Percentiles rank a stretch among this genome's conserved stretches.
Conservation (phyloP, 2,113 vertebrate species). For the Alligator mississippiensis region DNA sequence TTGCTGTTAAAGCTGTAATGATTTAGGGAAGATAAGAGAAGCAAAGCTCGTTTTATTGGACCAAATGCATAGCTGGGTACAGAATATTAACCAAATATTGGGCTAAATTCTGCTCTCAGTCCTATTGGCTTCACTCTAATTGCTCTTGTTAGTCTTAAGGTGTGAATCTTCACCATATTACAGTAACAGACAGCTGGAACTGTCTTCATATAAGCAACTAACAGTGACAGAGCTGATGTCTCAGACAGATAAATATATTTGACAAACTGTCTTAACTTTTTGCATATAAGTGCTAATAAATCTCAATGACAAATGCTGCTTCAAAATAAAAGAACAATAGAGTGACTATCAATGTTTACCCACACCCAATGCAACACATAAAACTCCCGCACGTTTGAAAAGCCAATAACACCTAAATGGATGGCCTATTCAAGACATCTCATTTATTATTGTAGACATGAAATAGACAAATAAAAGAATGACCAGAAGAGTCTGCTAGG, state of each 20-base stretch:
- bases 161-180: not conserved
- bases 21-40: too few species aligned
- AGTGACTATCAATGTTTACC: constrained; percentile 39
- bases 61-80: not conserved
- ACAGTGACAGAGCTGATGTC: constrained; percentile 12
- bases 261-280: not conserved
- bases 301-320: constrained; percentile 1
- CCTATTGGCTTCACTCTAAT: not conserved
- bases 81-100: not conserved
- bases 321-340: constrained; percentile 47
- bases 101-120: not conserved
- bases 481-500: constrained; percentile 15
- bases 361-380: not conserved
- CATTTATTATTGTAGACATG: constrained; percentile 30
- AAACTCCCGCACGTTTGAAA: constrained; percentile 23
- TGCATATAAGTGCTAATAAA: constrained; percentile 28
- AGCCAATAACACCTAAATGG: constrained; percentile 13
- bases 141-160: not conserved
- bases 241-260: not conserved
- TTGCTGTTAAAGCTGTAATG: too few species aligned
- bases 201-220: not conserved
- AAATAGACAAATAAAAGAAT: constrained; percentile 49
- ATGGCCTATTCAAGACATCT: constrained; percentile 19
- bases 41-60: too few species aligned
- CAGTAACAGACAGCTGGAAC: not conserved